phyloP scores from a whole-genome alignment of 2,888 invertebrate genomes.

The Chaetogeoica ovagalla region DNA sequence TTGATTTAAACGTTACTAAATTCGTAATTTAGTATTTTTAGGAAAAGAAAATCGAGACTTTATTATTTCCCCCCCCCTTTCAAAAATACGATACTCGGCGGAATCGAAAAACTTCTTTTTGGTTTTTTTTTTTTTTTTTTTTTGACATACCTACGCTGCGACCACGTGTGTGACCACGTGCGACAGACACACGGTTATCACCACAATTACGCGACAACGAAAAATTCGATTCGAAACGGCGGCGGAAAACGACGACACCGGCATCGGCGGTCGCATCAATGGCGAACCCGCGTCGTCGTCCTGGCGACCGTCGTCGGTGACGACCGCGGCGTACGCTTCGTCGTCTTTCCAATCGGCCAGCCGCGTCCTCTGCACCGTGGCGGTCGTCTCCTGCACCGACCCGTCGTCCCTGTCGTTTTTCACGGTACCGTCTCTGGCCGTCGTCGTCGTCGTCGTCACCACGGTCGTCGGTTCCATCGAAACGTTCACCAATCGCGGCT shows the following conservation, averaged over 20 bases:
- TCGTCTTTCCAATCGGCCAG: neutral
- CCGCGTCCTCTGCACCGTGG: neutral
- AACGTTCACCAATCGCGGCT: neutral
- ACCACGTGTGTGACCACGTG: neutral
- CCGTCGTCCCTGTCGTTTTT: neutral
- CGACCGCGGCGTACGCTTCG: no score
- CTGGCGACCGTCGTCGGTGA: no score
- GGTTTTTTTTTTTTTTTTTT: no score
- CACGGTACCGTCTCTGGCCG: neutral
- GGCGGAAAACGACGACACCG: conserved; percentile 19
- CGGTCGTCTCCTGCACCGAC: neutral
- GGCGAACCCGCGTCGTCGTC: neutral
- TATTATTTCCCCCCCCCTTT: no score
- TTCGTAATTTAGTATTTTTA: no score
- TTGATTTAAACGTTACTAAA: no score
- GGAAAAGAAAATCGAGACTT: no score
- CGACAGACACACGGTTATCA: neutral
- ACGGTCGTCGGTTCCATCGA: neutral
- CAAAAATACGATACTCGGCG: no score
- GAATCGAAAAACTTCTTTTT: no score
- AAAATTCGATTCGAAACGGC: neutral
- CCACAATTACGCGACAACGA: neutral
- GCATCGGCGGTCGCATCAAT: neutral
- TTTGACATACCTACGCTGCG: neutral
- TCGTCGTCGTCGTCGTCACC: no score